These are phyloP conservation scores for Pluvialis apricaria DNA, from an alignment of 2,113 vertebrate species.

Conservation along the genomic window DNA sequence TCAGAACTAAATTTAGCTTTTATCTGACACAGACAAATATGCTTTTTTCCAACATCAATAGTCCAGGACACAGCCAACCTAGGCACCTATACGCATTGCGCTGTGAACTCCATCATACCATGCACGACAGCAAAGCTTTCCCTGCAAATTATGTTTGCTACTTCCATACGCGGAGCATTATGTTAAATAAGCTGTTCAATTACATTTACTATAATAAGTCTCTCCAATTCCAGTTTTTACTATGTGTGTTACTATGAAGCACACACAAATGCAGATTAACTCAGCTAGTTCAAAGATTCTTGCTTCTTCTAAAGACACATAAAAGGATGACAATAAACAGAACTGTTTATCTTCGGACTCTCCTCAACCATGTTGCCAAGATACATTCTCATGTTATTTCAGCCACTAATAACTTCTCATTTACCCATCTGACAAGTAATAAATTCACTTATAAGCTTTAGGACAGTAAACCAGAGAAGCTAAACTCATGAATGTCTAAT, in stretches of 20 bases:
- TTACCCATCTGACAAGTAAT: background rate
- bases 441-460: background rate
- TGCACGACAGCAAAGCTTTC: background rate
- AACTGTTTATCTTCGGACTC: background rate
- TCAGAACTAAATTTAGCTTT: background rate
- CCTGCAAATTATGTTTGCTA: background rate
- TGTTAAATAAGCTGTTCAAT: background rate
- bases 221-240: background rate
- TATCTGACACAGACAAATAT: background rate
- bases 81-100: background rate
- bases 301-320: background rate
- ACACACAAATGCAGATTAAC: background rate
- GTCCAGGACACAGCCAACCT: fast-evolving
- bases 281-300: background rate
- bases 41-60: background rate
- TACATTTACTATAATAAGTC: background rate
- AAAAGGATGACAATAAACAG: background rate
- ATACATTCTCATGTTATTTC: background rate
- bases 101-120: background rate
- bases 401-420: background rate
- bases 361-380: background rate
- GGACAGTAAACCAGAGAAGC: background rate
- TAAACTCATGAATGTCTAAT: conserved; percentile 9
- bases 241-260: background rate
- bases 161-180: background rate